These are phyloP conservation scores for Heterocephalus glaber DNA, from an alignment of 2,113 vertebrate genomes.

Conservation along the genomic window DNA sequence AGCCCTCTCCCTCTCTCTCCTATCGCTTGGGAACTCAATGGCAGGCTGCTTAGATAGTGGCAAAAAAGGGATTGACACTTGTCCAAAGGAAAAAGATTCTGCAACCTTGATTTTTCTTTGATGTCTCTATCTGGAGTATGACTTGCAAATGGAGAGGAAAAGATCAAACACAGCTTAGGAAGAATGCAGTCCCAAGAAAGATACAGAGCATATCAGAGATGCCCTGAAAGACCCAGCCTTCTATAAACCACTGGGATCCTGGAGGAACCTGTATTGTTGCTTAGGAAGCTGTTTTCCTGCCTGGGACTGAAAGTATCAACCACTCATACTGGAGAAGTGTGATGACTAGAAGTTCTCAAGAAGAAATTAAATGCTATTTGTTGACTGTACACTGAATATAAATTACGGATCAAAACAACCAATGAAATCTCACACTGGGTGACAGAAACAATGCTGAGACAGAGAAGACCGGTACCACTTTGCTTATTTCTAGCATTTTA, in stretches of 20 bases:
- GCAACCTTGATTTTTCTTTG: neutral
- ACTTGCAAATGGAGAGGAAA: neutral
- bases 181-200: constrained; percentile 20
- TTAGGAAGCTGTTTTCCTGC: neutral
- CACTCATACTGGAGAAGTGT: neutral
- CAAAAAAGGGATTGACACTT: neutral
- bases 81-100: neutral
- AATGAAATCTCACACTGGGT: neutral
- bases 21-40: neutral
- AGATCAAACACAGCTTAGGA: neutral
- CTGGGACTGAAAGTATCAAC: neutral
- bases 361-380: neutral
- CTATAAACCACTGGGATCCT: neutral
- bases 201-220: neutral
- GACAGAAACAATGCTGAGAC: neutral
- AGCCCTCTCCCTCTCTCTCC: neutral
- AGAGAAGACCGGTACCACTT: neutral
- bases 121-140: neutral
- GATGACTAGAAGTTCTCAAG: neutral
- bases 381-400: neutral
- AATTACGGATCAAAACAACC: neutral
- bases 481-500: constrained; percentile 54
- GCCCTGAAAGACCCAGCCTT: neutral
- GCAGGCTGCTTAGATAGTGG: neutral
- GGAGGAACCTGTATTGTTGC: neutral